Evolutionary conservation across 2,797 vertebrate species (phyloP), one percentile per base, ranked within the genome.

Genomic region (Rhabdomys pumilio): DNA sequence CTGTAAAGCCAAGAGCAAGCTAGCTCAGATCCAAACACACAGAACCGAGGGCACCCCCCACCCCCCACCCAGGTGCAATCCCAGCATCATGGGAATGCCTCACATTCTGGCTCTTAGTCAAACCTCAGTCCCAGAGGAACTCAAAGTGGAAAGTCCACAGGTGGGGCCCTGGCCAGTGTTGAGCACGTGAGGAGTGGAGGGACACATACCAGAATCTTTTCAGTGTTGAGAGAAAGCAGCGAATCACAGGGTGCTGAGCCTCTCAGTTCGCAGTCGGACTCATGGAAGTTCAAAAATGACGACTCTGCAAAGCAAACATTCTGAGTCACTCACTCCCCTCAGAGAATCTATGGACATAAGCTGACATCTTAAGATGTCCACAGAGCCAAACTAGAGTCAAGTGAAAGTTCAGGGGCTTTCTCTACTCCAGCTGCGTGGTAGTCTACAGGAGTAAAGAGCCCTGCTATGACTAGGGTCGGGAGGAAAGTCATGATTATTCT

Each of bases 121-220:
- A 63, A 63, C 41, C 57, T 63, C 0, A 3, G 29, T 77, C 13
- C n/a, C 73, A 89, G 57, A 63, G 57, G 41, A 63, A 19, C 69
- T 29, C 19, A 17, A 1, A 88, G 41, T 61, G 34, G 57, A 69
- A 61, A 69, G 77, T 41, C 84, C 47, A n/a, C 13, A 10, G 24
- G 6, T 3, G 41, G 85, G 38, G 65, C 3, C n/a, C 59, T 26
- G 41, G 57, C 38, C 73, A 15, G 38, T 26, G 72, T n/a, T 50
- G 41, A 41, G 22, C 34, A 75, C 8, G 50, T 29, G 67, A 72
- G 59, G 75, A 26, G 17, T 1, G 38, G 15, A 34, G 0, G 90
- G 85, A 26, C 63, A 75, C 99, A 96, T 98, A 99, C 99, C 99
- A 99, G 98, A 96, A 99, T 99, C 98, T 99, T 99, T 97, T 99